These are phyloP conservation scores for Hydropotes inermis DNA, from an alignment of 2,113 vertebrate genomes.

Conservation along the genomic window DNA sequence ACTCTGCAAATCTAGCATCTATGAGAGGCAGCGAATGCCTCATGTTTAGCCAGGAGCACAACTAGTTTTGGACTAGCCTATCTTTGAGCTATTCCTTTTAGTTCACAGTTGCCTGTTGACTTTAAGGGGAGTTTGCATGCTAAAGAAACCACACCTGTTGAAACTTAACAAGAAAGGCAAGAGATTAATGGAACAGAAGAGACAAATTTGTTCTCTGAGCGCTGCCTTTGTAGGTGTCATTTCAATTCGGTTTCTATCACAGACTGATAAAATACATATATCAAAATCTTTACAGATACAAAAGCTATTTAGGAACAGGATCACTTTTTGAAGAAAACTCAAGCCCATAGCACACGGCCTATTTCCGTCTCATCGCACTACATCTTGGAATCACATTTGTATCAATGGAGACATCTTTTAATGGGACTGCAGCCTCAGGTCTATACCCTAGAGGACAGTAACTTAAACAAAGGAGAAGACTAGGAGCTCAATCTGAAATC, in stretches of 20 bases:
- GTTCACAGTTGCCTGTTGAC: neutral
- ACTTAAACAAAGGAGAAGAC: neutral
- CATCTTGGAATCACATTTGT: neutral
- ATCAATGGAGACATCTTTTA: neutral
- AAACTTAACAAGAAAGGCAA: neutral
- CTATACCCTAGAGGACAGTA: neutral
- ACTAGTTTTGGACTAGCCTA: neutral
- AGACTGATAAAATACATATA: neutral
- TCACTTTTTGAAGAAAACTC: neutral
- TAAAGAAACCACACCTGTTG: neutral
- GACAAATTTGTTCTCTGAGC: neutral
- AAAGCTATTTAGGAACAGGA: neutral
- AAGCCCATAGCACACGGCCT: neutral
- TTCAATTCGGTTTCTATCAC: constrained; percentile 12
- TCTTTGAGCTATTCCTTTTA: neutral
- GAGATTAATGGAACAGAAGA: neutral
- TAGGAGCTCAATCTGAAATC: neutral
- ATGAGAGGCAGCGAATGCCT: neutral
- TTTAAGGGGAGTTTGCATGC: neutral
- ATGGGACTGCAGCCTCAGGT: neutral
- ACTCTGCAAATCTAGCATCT: neutral
- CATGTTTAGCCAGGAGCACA: neutral
- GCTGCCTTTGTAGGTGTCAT: neutral
- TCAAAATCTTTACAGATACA: neutral
- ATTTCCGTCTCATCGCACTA: neutral